phyloP scores from a whole-genome alignment of 2,797 vertebrate species.

The Buceros bicornis region DNA sequence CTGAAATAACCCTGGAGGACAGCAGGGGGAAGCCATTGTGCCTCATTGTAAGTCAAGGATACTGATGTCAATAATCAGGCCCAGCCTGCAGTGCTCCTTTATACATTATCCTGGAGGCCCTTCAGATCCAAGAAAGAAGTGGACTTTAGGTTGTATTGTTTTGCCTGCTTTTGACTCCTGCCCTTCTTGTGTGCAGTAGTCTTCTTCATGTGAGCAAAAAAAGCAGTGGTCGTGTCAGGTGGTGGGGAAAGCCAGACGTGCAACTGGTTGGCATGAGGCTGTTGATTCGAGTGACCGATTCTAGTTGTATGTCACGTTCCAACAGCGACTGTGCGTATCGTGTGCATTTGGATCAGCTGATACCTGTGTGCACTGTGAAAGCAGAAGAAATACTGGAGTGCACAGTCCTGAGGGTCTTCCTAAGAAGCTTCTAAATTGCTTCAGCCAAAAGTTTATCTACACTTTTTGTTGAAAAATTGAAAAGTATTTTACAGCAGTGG shows the following conservation, averaged over 20 bases:
- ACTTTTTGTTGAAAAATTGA: neutral
- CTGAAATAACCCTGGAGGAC: neutral
- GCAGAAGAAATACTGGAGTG: neutral
- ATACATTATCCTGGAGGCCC: neutral
- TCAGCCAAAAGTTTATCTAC: neutral
- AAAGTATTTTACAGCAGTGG: neutral
- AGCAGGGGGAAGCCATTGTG: neutral
- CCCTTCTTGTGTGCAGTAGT: neutral
- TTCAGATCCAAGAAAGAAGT: neutral
- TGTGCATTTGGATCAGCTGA: neutral
- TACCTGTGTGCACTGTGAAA: neutral
- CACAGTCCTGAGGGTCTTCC: neutral
- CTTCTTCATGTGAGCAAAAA: neutral
- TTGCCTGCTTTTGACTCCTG: neutral
- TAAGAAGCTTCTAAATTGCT: neutral
- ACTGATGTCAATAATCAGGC: neutral
- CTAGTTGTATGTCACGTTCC: neutral
- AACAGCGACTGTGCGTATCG: too few relatives aligned
- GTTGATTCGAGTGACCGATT: neutral
- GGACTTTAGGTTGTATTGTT: neutral
- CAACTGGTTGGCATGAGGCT: neutral
- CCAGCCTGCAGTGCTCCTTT: neutral
- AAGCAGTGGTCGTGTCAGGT: neutral
- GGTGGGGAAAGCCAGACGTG: neutral
- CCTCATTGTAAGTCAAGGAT: neutral